Evolutionary conservation across 37 sponge, comb jelly and placozoan species (phyloP), one percentile per base, ranked within the genome.

Genomic region (Dysidea cf. avara): DNA sequence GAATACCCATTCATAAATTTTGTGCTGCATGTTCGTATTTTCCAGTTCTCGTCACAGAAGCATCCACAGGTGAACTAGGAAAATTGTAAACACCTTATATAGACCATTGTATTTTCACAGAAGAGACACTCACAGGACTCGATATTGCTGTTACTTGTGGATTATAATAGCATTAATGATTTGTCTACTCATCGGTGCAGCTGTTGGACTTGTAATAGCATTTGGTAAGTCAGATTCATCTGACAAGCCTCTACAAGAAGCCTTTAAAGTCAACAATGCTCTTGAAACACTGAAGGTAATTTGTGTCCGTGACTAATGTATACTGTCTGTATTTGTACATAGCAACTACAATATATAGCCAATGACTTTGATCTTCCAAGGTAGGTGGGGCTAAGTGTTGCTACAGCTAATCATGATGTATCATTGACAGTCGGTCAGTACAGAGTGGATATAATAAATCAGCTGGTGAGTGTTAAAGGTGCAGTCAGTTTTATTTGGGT

Each of bases 391-490:
- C 33, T 60, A 6, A 16, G 16, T 17, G 1, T 26, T 60, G 3
- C 28, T 6, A 25, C 30, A 25, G 29, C 18, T 17, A 26, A 25
- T n/a, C 16, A 25, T 25, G 61, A 60, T 21, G 33, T 31, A 1
- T 60, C 7, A 12, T 26, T 31, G 34, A 1, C 65, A 88, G 89
- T 68, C 89, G 89, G 6, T 78, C 89, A 20, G 83, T 88, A 52
- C 52, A 50, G 39, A 71, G 68, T 74, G 89, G 79, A 3, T 88
- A 78, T 52, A 88, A 88, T 52, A 56, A 37, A 32, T 82, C 83
- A 39, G 89, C 89, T 60, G 89, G 89, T 88, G 48, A 18, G 7
- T 12, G 22, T 13, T 30, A 5, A 34, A 11, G 12, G 64, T 28
- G 12, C 34, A 20, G 12, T 9, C n/a, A n/a, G n/a, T n/a, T n/a